Evolutionary conservation across 2,113 vertebrate genomes (phyloP), one percentile per base, ranked within the genome.

Genomic region (Amphiprion percula): DNA sequence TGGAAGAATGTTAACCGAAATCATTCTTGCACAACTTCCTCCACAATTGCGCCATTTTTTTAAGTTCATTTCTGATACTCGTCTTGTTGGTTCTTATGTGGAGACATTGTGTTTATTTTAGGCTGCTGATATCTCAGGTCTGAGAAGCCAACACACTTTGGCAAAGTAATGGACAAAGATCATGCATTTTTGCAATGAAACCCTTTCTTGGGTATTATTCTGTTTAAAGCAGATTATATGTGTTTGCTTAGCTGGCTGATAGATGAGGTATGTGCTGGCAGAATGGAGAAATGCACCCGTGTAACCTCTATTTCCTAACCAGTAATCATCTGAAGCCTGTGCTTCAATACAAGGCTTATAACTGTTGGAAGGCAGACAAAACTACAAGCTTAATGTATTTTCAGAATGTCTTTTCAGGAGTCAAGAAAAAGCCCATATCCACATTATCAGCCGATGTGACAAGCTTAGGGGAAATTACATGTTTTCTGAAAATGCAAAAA

Each of bases 281-380:
- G 39, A 67, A 70, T 56, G 30, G 55, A 73, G 39, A 70, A 44
- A 47, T 59, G 49, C 15, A 77, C 75, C 66, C 24, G 66, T 44
- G 26, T 84, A 69, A 77, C 61, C 79, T 80, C 24, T 72, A 4
- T 23, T 69, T 26, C 10, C 33, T 41, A 37, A 66, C 23, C 37
- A 60, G 59, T 68, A 79, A 71, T 71, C 39, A 70, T 62, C 71
- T 65, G 46, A 30, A 60, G 77, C 28, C 65, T 66, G 46, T 46
- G 56, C 68, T 78, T 80, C 58, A 66, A 46, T 52, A 63, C 68
- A 16, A 33, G 46, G 58, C 8, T 60, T 67, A 68, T 68, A 63
- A 30, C 41, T 69, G 15, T 37, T 47, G 56, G 15, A 41, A 10
- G 68, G 19, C 50, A 60, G 69, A 82, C 68, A 52, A 2, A 83